phyloP scores from a whole-genome alignment of 2,113 vertebrate genomes.

The Gobius niger region DNA sequence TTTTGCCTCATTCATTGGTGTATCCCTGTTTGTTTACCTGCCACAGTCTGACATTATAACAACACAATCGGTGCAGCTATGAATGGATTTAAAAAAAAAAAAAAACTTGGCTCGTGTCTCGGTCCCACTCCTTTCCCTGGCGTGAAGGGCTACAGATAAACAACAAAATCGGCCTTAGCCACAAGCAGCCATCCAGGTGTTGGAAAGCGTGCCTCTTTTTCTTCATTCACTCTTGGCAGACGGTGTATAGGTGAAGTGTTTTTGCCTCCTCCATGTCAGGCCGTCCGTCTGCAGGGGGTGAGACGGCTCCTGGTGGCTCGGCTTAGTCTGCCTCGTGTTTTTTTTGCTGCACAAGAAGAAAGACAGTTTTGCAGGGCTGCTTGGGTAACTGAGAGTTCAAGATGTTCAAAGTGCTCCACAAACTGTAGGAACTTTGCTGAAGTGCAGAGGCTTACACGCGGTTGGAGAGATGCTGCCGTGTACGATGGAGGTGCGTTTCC shows the following conservation, averaged over 20 bases:
- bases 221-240: constrained; percentile 18
- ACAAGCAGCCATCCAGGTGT: constrained; percentile 6
- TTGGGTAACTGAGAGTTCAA: constrained; percentile 18
- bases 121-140: neutral
- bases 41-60: neutral
- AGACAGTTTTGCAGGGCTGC: constrained; percentile 29
- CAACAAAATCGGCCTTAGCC: constrained; percentile 4
- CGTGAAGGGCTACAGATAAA: constrained; percentile 4
- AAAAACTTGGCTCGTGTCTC: neutral
- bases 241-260: constrained; percentile 31
- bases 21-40: neutral
- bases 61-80: neutral
- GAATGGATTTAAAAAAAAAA: constrained; percentile 5
- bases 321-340: constrained; percentile 35
- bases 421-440: neutral
- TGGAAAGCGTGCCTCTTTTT: constrained; percentile 18
- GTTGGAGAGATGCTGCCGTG: constrained; percentile 15
- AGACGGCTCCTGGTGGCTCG: constrained; percentile 48
- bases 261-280: constrained; percentile 30
- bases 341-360: constrained; percentile 16
- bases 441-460: neutral
- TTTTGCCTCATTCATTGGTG: no score
- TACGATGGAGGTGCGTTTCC: constrained; percentile 2
- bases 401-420: constrained; percentile 28
- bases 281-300: constrained; percentile 15